Evolutionary conservation across 2,888 invertebrate genomes (phyloP), one percentile per base, ranked within the genome.

Genomic region (Lepetodrilus schrolli): DNA sequence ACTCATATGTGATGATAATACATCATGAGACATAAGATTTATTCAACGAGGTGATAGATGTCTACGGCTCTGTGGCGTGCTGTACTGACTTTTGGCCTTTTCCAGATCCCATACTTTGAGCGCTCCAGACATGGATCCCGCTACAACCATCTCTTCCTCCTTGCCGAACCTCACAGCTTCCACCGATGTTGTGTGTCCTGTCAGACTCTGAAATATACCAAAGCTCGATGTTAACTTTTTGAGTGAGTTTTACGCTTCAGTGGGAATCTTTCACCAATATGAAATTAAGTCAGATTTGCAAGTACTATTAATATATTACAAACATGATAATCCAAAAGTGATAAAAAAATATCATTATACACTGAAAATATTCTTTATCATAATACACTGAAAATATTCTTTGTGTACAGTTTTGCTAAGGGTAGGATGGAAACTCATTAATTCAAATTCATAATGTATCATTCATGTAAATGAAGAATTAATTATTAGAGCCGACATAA

Each of bases 21-120:
- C n/a, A n/a, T n/a, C n/a, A n/a, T n/a, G n/a, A n/a, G n/a, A n/a
- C n/a, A n/a, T n/a, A n/a, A n/a, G n/a, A n/a, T n/a, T n/a, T n/a
- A n/a, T n/a, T n/a, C n/a, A n/a, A n/a, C n/a, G n/a, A n/a, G n/a
- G n/a, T n/a, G n/a, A n/a, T n/a, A n/a, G n/a, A n/a, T n/a, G n/a
- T n/a, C n/a, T n/a, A n/a, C n/a, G n/a, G n/a, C n/a, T n/a, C n/a
- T n/a, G n/a, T n/a, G n/a, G n/a, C n/a, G n/a, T n/a, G n/a, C n/a
- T 43, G n/a, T 5, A 77, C 86, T 84, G 86, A 91, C 91, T 93
- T 92, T 97, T 97, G 80, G 96, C 96, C 81, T 96, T 96, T 91
- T 97, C 97, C 83, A 98, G 92, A 90, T 98, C 97, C 98, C 98
- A 98, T 79, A 98, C 95, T 92, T 98, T 97, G 69, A 98, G 92